Percentiles rank a stretch among this genome's conserved stretches.
phyloP scores from a whole-genome alignment of 2,113 vertebrate genomes.

The Fulmarus glacialis region DNA sequence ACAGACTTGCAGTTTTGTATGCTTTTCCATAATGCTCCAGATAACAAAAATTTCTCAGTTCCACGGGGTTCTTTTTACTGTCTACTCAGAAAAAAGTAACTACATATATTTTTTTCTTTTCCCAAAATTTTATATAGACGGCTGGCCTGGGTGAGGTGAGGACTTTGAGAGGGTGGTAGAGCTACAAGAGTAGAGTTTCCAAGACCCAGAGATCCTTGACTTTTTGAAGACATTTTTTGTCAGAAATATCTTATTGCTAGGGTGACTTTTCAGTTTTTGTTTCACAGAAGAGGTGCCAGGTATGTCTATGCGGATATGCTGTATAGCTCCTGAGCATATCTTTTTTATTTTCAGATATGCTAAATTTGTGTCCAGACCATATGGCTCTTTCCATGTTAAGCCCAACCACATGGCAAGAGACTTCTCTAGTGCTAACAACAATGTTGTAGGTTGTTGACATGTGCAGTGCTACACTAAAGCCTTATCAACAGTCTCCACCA shows the following conservation, averaged over 20 bases:
- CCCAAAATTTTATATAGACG: neutral
- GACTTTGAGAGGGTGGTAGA: neutral
- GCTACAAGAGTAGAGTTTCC: neutral
- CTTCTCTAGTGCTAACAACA: neutral
- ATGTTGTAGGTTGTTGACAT: neutral
- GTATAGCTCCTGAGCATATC: neutral
- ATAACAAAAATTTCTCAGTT: neutral
- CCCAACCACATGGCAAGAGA: neutral
- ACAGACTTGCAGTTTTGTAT: neutral
- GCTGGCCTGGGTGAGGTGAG: rapidly evolving
- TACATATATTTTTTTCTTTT: neutral
- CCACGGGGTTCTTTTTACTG: neutral
- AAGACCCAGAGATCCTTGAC: neutral
- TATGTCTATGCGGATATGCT: neutral
- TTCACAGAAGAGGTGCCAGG: neutral
- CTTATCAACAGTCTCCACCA: neutral
- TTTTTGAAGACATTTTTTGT: neutral
- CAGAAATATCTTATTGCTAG: neutral
- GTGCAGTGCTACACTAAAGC: neutral
- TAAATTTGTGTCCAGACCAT: neutral
- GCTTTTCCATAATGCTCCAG: neutral
- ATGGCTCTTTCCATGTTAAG: neutral
- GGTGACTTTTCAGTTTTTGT: neutral
- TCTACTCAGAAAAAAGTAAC: neutral
- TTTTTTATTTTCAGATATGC: neutral